phyloP scores from a whole-genome alignment of 2,888 invertebrate species.

The Congeria kusceri region DNA sequence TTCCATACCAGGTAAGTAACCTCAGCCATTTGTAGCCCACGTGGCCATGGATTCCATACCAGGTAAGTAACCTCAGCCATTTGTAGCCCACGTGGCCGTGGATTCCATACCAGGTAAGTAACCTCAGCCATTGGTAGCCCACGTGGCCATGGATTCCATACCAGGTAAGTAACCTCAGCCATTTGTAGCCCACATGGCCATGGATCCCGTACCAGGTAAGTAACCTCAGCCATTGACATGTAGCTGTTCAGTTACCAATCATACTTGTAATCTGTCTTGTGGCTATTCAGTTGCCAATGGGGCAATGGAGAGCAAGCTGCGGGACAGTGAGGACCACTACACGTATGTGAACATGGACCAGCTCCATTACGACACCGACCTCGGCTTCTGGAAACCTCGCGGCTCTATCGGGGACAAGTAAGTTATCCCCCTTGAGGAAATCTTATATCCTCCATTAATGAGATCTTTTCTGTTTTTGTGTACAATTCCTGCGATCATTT shows the following conservation, averaged over 20 bases:
- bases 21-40: constrained; percentile 81
- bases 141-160: no score
- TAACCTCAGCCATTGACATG: no score
- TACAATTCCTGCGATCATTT: no score
- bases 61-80: constrained; percentile 70
- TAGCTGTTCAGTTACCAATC: no score
- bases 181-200: no score
- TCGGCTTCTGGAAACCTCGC: constrained; percentile 80
- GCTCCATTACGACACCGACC: constrained; percentile 76
- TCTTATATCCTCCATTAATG: no score
- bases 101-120: neutral
- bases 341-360: constrained; percentile 81
- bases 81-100: no score
- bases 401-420: constrained; percentile 83
- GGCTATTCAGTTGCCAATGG: constrained; percentile 77
- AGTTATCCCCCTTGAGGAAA: neutral
- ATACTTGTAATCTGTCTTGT: neutral
- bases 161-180: no score
- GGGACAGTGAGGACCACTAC: constrained; percentile 79
- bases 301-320: constrained; percentile 79
- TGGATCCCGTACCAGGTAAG: no score
- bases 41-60: constrained; percentile 82
- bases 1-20: constrained; percentile 23
- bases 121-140: no score
- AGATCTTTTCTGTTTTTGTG: no score